phyloP scores from a whole-genome alignment of 2,797 vertebrate genomes.

The Pseudochirops cupreus region DNA sequence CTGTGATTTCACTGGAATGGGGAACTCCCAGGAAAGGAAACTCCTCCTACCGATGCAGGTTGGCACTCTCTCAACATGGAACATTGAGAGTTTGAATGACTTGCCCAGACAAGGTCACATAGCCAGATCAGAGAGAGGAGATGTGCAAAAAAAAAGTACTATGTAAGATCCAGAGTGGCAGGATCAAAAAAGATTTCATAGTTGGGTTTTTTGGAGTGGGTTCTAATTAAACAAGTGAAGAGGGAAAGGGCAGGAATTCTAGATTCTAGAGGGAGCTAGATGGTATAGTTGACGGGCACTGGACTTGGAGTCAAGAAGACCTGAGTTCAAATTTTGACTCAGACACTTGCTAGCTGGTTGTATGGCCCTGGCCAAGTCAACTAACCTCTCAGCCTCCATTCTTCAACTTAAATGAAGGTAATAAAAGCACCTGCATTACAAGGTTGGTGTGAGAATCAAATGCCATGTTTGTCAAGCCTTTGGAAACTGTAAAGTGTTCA shows the following conservation, averaged over 20 bases:
- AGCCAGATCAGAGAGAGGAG: background rate
- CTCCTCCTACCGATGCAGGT: background rate
- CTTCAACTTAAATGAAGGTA: background rate
- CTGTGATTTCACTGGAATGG: too few relatives aligned
- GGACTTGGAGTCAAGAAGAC: background rate
- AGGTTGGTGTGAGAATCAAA: background rate
- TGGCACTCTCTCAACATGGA: background rate
- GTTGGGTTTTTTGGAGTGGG: background rate
- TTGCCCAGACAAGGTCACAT: background rate
- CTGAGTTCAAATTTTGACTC: background rate
- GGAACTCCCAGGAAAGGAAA: too few relatives aligned
- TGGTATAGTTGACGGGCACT: background rate
- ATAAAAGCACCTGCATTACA: background rate
- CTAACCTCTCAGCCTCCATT: background rate
- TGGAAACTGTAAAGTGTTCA: background rate
- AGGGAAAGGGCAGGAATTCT: background rate
- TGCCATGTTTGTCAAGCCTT: background rate
- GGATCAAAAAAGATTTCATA: background rate
- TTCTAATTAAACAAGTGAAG: background rate
- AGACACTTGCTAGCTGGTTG: background rate
- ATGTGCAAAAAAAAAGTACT: background rate
- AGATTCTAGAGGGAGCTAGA: too few relatives aligned
- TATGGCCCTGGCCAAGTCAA: background rate
- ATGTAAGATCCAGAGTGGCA: too few relatives aligned
- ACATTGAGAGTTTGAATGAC: too few relatives aligned